phyloP scores from a whole-genome alignment of 2,797 vertebrate genomes.

The Carapus acus region DNA sequence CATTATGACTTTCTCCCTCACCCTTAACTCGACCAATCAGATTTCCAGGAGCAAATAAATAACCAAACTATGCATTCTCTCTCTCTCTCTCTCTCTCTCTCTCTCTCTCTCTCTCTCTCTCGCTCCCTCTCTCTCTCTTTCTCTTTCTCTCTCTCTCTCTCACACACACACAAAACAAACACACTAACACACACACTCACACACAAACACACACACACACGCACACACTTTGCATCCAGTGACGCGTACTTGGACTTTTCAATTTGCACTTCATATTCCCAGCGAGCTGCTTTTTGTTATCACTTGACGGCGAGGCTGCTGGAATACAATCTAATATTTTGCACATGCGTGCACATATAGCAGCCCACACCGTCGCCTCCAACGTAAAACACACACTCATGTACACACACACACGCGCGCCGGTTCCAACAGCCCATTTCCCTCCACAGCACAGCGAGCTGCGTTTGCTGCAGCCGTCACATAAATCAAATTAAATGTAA shows the following conservation, averaged over 20 bases:
- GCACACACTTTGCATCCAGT: not conserved
- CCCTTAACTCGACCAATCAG: too few species aligned
- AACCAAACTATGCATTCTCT: too few species aligned
- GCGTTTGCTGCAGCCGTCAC: slow-evolving; percentile 7
- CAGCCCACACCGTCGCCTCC: not conserved
- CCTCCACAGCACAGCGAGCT: slow-evolving; percentile 3
- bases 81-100: too few species aligned
- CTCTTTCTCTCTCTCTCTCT: too few species aligned
- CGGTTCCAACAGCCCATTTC: slow-evolving; percentile 11
- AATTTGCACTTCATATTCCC: not conserved
- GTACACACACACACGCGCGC: too few species aligned
- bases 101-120: too few species aligned
- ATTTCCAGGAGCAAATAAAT: too few species aligned
- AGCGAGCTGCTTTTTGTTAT: not conserved
- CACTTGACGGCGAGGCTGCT: slow-evolving; percentile 12
- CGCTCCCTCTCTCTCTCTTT: too few species aligned
- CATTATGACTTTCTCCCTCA: too few species aligned
- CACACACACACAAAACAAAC: too few species aligned
- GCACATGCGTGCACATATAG: slow-evolving; percentile 11
- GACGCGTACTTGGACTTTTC: not conserved
- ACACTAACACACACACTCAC: too few species aligned
- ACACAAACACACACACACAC: too few species aligned
- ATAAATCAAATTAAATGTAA: slow-evolving; percentile 40
- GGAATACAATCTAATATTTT: slow-evolving; percentile 20
- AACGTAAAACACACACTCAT: slow-evolving; percentile 12